These are phyloP conservation scores for Nylanderia fulva DNA, from an alignment of 1,140 invertebrate genomes.

Conservation along the genomic window DNA sequence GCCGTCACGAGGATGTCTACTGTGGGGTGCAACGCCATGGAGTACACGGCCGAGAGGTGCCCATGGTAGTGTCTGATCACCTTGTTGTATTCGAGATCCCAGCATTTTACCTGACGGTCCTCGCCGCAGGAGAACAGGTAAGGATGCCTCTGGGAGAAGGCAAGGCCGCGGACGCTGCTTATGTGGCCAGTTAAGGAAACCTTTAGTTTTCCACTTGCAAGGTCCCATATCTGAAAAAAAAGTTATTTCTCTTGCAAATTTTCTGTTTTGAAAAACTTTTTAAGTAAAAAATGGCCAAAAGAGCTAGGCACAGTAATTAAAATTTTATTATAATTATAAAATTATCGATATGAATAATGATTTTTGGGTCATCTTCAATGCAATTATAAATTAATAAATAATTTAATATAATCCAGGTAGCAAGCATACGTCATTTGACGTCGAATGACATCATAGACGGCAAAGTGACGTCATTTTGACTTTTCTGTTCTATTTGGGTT, in stretches of 20 bases:
- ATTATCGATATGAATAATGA: too few species aligned
- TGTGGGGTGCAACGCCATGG: constrained; percentile 93
- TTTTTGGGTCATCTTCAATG: too few species aligned
- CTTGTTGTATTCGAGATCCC: constrained; percentile 99
- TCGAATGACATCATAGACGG: too few species aligned
- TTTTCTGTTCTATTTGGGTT: too few species aligned
- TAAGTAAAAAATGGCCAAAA: too few species aligned
- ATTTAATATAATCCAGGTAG: too few species aligned
- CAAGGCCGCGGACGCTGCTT: constrained; percentile 97
- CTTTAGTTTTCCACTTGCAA: constrained; percentile 97
- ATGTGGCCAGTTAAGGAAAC: constrained; percentile 99
- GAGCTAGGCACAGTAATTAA: too few species aligned
- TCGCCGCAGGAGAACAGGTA: constrained; percentile 99
- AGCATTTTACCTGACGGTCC: constrained; percentile 99
- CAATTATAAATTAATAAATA: too few species aligned
- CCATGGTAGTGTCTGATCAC: constrained; percentile 96
- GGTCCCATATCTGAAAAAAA: constrained; percentile 96
- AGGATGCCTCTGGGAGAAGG: constrained; percentile 94
- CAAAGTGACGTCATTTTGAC: too few species aligned
- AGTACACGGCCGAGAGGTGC: constrained; percentile 98
- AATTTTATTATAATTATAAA: too few species aligned
- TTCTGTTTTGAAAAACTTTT: background rate
- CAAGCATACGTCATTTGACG: too few species aligned
- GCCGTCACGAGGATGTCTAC: constrained; percentile 97
- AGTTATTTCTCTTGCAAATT: too few species aligned